Base-by-base conservation (phyloP, 2,797 vertebrate genomes). In the Pristis pectinata region DNA sequence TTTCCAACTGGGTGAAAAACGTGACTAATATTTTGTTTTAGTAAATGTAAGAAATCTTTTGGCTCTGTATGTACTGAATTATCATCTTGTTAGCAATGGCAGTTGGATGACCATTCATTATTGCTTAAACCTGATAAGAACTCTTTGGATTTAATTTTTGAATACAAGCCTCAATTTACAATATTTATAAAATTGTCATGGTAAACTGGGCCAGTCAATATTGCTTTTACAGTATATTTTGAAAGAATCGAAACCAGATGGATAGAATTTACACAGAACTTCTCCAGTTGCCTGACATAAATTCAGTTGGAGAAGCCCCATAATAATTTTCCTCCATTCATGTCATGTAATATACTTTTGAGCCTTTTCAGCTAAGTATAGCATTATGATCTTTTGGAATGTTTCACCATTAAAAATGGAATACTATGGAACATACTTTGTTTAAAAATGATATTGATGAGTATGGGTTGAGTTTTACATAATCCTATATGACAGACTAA, bases 111-210 rank as follows among this genome's bases (percentile, higher is more conserved):
- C 56, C 6, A 61, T 89, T 89, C n/a, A 61, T 61, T 67, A 27
- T 59, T 85, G 49, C 44, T 59, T 34, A 59, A 10, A 44, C 6
- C 41, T 56, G 27, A 85, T 27, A 85, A 80, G 83, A 83, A 87
- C 15, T 17, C 53, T 87, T 91, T 41, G 22, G n/a, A 3, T 91
- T 91, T 91, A 91, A 64, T 91, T 17, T 41, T 67, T 61, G 30
- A 61, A 61, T 83, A 83, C 83, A 2, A 89, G 30, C 49, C 59
- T 87, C 13, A 89, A 5, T 59, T 44, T 49, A 15, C 15, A 61
- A 34, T n/a, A 61, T 89, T 91, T 64, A 67, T 91, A 91, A 91
- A 67, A 91, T 91, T 91, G 59, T 61, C 64, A 64, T 67, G 30
- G 37, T 27, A 67, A 64, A 67, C n/a, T 67, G 61, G 34, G n/a